A percentile compares a stretch with the other conserved stretches of the same genome.
Evolutionary conservation across 2,113 vertebrate species (phyloP).

Genomic region (Myrmecobius fasciatus): DNA sequence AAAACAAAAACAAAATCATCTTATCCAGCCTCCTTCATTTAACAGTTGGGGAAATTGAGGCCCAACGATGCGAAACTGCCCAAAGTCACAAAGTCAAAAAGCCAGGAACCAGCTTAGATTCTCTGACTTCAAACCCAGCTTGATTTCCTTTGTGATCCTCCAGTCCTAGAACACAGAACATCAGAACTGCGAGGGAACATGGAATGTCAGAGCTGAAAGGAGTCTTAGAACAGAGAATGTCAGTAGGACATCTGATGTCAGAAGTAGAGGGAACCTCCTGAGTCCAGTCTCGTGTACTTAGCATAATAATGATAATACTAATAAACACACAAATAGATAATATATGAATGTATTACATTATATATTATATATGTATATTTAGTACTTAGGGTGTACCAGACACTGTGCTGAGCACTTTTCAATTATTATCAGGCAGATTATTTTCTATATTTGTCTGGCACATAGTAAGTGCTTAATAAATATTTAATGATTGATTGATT

Average conservation of each 20-base stretch:
- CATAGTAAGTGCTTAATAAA: too few relatives aligned
- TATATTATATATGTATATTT: too few relatives aligned
- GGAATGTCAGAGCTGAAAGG: background rate
- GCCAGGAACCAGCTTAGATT: too few relatives aligned
- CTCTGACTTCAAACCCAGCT: background rate
- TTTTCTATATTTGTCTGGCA: too few relatives aligned
- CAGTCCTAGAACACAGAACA: background rate
- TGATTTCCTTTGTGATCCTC: background rate
- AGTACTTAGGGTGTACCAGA: too few relatives aligned
- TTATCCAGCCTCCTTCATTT: background rate
- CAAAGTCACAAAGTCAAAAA: background rate
- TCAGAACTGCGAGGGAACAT: background rate
- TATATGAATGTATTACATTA: too few relatives aligned
- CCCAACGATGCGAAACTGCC: background rate
- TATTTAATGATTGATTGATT: background rate
- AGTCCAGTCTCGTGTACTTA: background rate
- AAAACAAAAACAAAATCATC: too few relatives aligned
- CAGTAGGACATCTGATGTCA: background rate
- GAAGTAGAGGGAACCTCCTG: background rate
- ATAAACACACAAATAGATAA: too few relatives aligned
- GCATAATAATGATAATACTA: too few relatives aligned
- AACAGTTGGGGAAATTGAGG: background rate
- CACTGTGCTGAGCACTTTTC: too few relatives aligned
- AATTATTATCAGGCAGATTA: too few relatives aligned
- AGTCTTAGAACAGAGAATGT: background rate